phyloP scores from a whole-genome alignment of 1,140 invertebrate genomes.

The Drosophila dunni region DNA sequence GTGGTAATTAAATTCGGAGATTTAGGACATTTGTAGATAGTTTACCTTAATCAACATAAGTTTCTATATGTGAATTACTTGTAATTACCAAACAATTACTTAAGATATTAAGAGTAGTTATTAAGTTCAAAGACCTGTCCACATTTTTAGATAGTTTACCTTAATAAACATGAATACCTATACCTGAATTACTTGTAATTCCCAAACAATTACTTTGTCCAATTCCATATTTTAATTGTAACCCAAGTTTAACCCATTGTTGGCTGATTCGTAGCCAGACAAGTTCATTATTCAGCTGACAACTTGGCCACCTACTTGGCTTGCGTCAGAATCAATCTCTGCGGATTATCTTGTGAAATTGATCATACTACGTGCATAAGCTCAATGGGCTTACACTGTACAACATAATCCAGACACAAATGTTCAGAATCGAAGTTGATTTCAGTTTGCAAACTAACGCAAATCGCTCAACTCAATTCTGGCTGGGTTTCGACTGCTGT shows the following conservation, averaged over 20 bases:
- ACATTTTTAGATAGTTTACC: too few relatives aligned
- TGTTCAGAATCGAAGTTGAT: constrained; percentile 12
- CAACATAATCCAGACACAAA: constrained; percentile 1
- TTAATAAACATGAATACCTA: too few relatives aligned
- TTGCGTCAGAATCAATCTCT: constrained; percentile 1
- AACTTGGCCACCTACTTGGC: not conserved
- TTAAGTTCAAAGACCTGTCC: too few relatives aligned
- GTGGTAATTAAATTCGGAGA: too few relatives aligned
- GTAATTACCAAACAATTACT: too few relatives aligned
- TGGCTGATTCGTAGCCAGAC: not conserved
- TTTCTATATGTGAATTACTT: too few relatives aligned
- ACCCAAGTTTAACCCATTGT: not conserved
- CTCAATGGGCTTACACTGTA: constrained; percentile 15
- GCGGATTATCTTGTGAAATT: constrained; percentile 11
- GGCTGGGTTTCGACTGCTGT: constrained; percentile 19
- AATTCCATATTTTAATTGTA: not conserved
- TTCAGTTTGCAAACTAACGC: constrained; percentile 23
- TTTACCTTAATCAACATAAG: too few relatives aligned
- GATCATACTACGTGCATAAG: constrained; percentile 5
- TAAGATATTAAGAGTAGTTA: too few relatives aligned
- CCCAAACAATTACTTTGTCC: too few relatives aligned
- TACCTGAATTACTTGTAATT: too few relatives aligned
- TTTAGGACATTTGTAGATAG: too few relatives aligned
- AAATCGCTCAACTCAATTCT: constrained; percentile 41
- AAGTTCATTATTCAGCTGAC: not conserved